These are phyloP conservation scores for Melipona quadrifasciata DNA, from an alignment of 1,140 invertebrate species.

Conservation along the genomic window DNA sequence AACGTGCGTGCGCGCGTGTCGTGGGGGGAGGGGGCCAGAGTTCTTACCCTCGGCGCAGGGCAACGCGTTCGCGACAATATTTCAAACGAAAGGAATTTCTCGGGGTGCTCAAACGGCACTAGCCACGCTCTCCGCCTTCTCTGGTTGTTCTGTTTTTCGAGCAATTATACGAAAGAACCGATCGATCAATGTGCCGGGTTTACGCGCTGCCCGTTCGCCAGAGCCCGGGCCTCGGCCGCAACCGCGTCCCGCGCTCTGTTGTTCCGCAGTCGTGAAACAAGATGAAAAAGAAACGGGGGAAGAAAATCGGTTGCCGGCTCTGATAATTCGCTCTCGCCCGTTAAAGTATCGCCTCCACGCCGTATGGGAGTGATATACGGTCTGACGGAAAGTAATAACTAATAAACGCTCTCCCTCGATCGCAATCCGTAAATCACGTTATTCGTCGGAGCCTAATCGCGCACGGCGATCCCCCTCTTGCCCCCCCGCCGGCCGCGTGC, in stretches of 20 bases:
- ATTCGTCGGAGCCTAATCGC: slow-evolving; percentile 32
- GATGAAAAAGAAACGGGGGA: slow-evolving; percentile 6
- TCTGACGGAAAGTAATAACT: slow-evolving; percentile 43
- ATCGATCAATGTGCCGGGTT: slow-evolving; percentile 35
- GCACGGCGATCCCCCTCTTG: not conserved
- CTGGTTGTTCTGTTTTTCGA: not conserved
- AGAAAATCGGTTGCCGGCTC: not conserved
- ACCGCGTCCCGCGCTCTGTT: not conserved
- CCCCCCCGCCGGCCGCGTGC: too few species aligned
- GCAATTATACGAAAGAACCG: not conserved
- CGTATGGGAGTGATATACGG: slow-evolving; percentile 33
- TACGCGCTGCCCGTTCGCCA: not conserved
- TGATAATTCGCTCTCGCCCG: slow-evolving; percentile 43
- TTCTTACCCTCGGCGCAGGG: slow-evolving; percentile 58
- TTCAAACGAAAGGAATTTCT: slow-evolving; percentile 72
- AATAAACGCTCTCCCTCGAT: slow-evolving; percentile 23
- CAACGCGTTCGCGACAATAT: slow-evolving; percentile 71
- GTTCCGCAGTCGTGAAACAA: not conserved
- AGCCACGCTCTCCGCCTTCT: slow-evolving; percentile 39
- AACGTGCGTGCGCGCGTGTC: slow-evolving; percentile 34
- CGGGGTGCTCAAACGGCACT: slow-evolving; percentile 27
- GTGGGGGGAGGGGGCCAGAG: slow-evolving; percentile 28
- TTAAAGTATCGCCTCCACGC: slow-evolving; percentile 28
- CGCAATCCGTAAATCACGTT: slow-evolving; percentile 50
- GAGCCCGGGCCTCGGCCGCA: too few species aligned